A percentile compares a stretch with the other conserved stretches of the same genome.
Evolutionary conservation across 2,888 invertebrate species (phyloP).

Genomic region (Homarus gammarus): DNA sequence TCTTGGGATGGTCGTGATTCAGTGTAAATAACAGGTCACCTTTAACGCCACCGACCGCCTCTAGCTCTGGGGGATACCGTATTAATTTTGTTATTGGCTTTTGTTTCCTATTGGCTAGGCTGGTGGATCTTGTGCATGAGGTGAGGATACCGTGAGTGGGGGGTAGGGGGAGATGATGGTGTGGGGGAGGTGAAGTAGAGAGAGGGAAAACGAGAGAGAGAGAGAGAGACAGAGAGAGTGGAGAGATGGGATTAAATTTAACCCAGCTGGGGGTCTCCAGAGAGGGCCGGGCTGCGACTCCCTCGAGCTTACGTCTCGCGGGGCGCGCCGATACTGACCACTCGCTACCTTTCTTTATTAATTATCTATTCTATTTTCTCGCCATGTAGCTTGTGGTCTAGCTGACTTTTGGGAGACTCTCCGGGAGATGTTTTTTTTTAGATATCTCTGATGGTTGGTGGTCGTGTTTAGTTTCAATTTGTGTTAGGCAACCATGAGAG

Average conservation of each 20-base stretch:
- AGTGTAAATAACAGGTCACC: conserved; percentile 65
- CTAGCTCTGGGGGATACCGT: conserved; percentile 21
- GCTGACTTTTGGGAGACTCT: conserved; percentile 13
- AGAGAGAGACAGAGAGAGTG: neutral
- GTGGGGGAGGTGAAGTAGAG: neutral
- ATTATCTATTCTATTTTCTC: neutral
- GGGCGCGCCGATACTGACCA: conserved; percentile 17
- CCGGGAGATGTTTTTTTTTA: too few relatives aligned
- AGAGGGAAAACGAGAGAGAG: neutral
- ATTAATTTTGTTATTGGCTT: conserved; percentile 52
- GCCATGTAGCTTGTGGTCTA: neutral
- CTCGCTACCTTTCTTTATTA: neutral
- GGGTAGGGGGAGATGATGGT: neutral
- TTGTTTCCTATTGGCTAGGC: neutral
- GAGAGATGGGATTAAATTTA: conserved; percentile 37
- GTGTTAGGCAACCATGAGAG: conserved; percentile 54
- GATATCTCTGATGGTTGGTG: neutral
- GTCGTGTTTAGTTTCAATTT: conserved; percentile 57
- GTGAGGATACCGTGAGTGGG: conserved; percentile 1
- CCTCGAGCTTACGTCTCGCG: conserved; percentile 14
- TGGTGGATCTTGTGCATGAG: neutral
- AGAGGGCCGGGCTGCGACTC: conserved; percentile 19
- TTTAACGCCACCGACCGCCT: conserved; percentile 47
- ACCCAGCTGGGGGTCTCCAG: conserved; percentile 36
- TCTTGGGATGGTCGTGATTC: conserved; percentile 60